A percentile compares a stretch with the other conserved stretches of the same genome.
Conservation (phyloP, 2,888 invertebrate species). For the Tricholauxania praeusta region DNA sequence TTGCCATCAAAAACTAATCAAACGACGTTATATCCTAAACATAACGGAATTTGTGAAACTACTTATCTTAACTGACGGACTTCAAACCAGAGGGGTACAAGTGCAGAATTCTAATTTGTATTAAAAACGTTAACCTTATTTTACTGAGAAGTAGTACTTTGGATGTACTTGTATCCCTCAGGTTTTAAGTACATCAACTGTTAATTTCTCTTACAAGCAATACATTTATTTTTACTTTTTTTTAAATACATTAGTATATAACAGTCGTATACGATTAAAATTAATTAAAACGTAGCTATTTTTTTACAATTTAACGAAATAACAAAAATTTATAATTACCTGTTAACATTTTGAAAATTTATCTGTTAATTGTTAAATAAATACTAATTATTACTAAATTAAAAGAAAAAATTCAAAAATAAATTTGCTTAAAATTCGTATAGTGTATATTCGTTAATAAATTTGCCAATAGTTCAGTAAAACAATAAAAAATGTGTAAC, state of each 20-base stretch:
- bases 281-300: slow-evolving; percentile 23
- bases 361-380: slow-evolving; percentile 22
- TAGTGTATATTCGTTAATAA: not conserved
- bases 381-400: not conserved
- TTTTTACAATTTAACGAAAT: slow-evolving; percentile 27
- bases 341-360: slow-evolving; percentile 19
- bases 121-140: no score
- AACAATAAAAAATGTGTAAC: not conserved
- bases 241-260: slow-evolving; percentile 12
- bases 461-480: not conserved
- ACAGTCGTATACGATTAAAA: slow-evolving; percentile 25
- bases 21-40: no score
- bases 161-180: no score
- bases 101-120: no score
- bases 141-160: no score
- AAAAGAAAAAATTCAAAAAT: not conserved
- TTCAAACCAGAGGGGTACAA: no score
- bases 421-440: slow-evolving; percentile 14
- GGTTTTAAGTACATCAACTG: no score
- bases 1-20: no score
- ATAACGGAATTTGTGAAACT: no score
- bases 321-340: slow-evolving; percentile 5
- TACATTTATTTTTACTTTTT: not conserved
- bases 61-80: no score
- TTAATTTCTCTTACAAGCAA: no score